These are phyloP conservation scores for Eupelmus urozonus DNA, from an alignment of 2,888 invertebrate species.

Conservation along the genomic window DNA sequence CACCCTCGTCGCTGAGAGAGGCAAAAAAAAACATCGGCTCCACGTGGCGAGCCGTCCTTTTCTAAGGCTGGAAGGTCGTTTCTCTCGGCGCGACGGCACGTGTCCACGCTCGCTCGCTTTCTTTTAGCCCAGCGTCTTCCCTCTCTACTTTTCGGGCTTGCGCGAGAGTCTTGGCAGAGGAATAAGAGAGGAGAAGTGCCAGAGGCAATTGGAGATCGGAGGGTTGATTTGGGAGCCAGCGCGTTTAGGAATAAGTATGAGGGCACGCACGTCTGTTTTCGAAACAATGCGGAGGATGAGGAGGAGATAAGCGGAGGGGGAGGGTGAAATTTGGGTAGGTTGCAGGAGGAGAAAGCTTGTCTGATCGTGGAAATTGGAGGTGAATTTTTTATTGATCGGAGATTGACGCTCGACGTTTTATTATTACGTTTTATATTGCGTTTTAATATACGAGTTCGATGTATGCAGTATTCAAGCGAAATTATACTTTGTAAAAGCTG, in stretches of 20 bases:
- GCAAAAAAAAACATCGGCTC: constrained; percentile 3
- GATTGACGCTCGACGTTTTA: no score
- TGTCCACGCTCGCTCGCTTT: background rate
- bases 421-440: no score
- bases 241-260: background rate
- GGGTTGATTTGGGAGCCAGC: background rate
- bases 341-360: no score
- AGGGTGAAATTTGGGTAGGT: no score
- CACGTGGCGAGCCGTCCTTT: constrained; percentile 7
- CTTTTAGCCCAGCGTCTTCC: background rate
- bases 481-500: no score
- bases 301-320: background rate
- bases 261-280: background rate
- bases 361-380: no score
- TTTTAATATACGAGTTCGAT: no score
- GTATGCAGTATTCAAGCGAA: no score
- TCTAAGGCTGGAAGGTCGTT: constrained; percentile 17
- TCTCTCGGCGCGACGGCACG: constrained; percentile 22
- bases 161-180: background rate
- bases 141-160: background rate
- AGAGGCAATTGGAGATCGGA: background rate
- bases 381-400: no score
- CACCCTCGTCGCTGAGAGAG: background rate
- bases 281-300: background rate
- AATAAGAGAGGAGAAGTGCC: background rate